Conservation (phyloP, 2,888 invertebrate genomes). For the Drosophila cracens region DNA sequence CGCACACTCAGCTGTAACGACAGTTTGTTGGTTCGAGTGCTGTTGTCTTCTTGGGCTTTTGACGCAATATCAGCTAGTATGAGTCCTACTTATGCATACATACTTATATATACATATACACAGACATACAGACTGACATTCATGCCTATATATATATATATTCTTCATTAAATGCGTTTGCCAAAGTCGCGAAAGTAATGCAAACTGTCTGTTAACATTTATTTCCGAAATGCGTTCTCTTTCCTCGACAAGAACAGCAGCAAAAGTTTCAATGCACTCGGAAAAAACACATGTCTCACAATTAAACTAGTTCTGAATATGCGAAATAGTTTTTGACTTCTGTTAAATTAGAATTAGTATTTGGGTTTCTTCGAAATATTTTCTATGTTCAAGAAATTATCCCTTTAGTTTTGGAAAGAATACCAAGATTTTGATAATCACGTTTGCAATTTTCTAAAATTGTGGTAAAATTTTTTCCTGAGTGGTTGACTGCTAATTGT, state of each 20-base stretch:
- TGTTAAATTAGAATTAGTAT: not conserved
- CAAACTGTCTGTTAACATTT: constrained; percentile 63
- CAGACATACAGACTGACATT: not conserved
- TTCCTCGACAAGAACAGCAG: not conserved
- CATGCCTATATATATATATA: not conserved
- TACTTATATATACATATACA: not conserved
- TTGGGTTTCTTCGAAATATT: not conserved
- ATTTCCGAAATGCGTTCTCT: constrained; percentile 34
- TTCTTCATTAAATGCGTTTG: constrained; percentile 47
- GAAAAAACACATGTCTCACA: not conserved
- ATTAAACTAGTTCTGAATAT: not conserved
- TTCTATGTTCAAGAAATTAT: not conserved
- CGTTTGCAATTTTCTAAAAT: not conserved
- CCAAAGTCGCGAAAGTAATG: constrained; percentile 40
- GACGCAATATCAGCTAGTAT: constrained; percentile 9
- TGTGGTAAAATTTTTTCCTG: not conserved
- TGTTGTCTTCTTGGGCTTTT: constrained; percentile 6
- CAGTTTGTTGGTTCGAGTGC: constrained; percentile 7
- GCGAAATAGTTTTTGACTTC: not conserved
- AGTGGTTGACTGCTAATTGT: not conserved
- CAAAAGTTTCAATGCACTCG: constrained; percentile 5
- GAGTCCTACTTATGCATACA: not conserved
- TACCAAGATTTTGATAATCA: not conserved
- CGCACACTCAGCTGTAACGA: not conserved
- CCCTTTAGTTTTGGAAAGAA: not conserved